Evolutionary conservation across 2,797 vertebrate genomes (phyloP).

Genomic region (Choloepus didactylus): DNA sequence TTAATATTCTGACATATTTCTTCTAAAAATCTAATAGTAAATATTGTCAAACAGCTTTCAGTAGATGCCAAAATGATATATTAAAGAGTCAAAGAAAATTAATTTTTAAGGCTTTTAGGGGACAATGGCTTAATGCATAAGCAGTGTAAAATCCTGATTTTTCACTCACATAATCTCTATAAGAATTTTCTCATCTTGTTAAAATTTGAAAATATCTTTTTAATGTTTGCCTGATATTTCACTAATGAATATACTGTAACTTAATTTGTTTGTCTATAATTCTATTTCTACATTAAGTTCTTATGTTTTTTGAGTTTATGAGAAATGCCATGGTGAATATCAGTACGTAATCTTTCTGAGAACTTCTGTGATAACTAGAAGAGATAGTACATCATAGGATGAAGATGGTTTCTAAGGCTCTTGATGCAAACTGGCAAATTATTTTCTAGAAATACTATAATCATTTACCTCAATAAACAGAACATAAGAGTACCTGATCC

Average conservation of each 20-base stretch:
- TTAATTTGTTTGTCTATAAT: background rate
- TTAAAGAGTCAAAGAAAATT: background rate
- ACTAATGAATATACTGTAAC: background rate
- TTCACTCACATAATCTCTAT: background rate
- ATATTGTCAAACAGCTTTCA: background rate
- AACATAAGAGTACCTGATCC: background rate
- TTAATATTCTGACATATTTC: constrained; percentile 18
- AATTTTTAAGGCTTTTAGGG: background rate
- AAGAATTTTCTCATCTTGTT: background rate
- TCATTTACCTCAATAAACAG: background rate
- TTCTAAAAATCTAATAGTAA: background rate
- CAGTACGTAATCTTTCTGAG: background rate
- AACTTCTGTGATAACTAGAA: background rate
- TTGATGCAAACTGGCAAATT: background rate
- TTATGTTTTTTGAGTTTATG: background rate
- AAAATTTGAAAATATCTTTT: background rate
- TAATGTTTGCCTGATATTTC: background rate
- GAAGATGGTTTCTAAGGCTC: background rate
- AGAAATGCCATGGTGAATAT: background rate
- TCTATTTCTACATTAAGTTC: background rate
- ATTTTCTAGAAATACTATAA: background rate
- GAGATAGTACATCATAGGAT: background rate
- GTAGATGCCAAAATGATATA: background rate
- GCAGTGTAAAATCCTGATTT: background rate
- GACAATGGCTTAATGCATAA: background rate